Evolutionary conservation across 1,140 invertebrate species (phyloP).

Genomic region (Drosophila quadrilineata): DNA sequence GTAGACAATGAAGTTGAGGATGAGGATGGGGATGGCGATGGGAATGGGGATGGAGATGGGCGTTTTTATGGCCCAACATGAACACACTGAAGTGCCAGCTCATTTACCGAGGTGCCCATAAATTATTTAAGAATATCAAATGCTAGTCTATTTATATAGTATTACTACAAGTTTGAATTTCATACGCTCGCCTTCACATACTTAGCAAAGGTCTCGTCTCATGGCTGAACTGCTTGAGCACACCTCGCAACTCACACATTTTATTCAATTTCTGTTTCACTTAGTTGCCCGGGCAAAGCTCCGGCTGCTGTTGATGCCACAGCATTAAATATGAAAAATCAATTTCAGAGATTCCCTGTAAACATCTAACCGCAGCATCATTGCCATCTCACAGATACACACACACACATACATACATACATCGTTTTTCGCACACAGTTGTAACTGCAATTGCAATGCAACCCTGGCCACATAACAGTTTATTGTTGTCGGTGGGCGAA

Average conservation of each 20-base stretch:
- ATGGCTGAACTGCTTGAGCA: background rate
- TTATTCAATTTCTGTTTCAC: slow-evolving; percentile 17
- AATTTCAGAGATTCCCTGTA: slow-evolving; percentile 53
- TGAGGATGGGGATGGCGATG: no score
- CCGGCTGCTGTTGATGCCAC: slow-evolving; percentile 9
- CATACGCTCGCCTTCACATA: no score
- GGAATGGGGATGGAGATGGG: no score
- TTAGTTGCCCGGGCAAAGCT: background rate
- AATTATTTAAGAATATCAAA: no score
- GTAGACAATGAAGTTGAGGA: no score
- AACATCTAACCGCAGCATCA: slow-evolving; percentile 47
- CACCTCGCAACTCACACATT: slow-evolving; percentile 2
- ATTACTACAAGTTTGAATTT: no score
- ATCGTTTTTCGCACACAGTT: slow-evolving; percentile 18
- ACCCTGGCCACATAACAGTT: slow-evolving; percentile 49
- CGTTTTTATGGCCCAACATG: no score
- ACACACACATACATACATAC: slow-evolving; percentile 16
- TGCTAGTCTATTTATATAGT: no score
- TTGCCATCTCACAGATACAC: slow-evolving; percentile 17
- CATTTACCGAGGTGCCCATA: no score
- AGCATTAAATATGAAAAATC: slow-evolving; percentile 65
- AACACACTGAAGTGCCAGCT: no score
- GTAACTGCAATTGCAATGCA: slow-evolving; percentile 30
- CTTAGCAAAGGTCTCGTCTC: background rate
- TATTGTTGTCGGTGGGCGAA: slow-evolving; percentile 35